These are phyloP conservation scores for Limnodromus scolopaceus DNA, from an alignment of 2,797 vertebrate species.

Conservation along the genomic window DNA sequence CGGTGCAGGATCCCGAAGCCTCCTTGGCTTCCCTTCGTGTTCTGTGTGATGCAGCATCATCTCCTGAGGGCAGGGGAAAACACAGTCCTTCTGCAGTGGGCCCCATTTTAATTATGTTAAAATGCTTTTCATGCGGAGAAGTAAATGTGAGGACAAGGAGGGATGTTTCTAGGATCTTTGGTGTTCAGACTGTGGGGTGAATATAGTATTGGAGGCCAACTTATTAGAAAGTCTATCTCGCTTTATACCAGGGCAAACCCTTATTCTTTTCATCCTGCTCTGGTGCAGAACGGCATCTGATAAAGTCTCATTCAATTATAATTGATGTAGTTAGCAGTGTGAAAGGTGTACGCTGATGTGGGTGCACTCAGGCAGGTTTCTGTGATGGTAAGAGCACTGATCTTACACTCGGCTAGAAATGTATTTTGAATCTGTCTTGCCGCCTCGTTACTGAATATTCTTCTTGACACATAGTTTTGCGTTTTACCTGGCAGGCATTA, in stretches of 20 bases:
- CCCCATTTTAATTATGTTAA: background rate
- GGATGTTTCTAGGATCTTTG: background rate
- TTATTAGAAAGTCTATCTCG: background rate
- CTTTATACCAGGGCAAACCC: background rate
- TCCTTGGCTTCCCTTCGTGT: background rate
- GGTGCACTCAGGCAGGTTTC: background rate
- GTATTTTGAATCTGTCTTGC: background rate
- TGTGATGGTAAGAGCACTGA: background rate
- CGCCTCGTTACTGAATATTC: background rate
- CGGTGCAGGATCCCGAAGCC: accelerated
- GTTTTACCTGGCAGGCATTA: constrained; percentile 43
- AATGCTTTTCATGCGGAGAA: background rate
- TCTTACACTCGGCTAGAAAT: background rate
- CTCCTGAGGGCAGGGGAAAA: background rate
- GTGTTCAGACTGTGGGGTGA: background rate
- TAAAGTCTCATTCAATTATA: background rate
- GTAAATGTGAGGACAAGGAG: background rate
- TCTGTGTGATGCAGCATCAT: accelerated
- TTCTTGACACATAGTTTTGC: background rate
- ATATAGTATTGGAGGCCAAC: background rate
- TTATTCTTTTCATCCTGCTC: background rate
- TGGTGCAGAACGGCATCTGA: background rate
- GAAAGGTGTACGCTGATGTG: background rate
- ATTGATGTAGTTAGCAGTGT: background rate
- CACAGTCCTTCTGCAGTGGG: background rate